Conservation (phyloP, 2,113 vertebrate species). For the Scatophagus argus region DNA sequence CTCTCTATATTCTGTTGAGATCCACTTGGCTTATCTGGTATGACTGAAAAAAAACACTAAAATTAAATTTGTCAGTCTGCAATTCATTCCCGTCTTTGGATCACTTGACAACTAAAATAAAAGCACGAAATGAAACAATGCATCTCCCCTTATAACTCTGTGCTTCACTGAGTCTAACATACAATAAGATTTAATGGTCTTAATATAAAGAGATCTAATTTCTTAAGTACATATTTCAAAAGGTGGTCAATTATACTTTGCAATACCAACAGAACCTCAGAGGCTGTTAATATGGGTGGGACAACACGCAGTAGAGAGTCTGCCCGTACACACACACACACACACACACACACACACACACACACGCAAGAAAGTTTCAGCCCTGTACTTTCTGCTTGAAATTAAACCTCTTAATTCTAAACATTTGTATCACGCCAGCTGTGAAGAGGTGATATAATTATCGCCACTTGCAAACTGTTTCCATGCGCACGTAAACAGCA, state of each 20-base stretch:
- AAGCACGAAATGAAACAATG: slow-evolving; percentile 42
- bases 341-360: not conserved
- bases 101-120: slow-evolving; percentile 31
- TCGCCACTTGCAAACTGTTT: slow-evolving; percentile 47
- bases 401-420: slow-evolving; percentile 22
- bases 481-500: slow-evolving; percentile 41
- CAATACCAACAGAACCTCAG: slow-evolving; percentile 7
- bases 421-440: slow-evolving; percentile 34
- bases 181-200: slow-evolving; percentile 21
- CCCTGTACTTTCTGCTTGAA: slow-evolving; percentile 24
- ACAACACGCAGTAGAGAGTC: slow-evolving; percentile 5
- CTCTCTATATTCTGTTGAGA: slow-evolving; percentile 41
- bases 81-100: slow-evolving; percentile 40
- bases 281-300: slow-evolving; percentile 1
- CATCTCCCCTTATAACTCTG: not conserved
- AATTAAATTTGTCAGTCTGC: slow-evolving; percentile 51
- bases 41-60: slow-evolving; percentile 33
- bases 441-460: slow-evolving; percentile 47
- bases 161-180: slow-evolving; percentile 8
- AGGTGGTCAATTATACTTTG: slow-evolving; percentile 12
- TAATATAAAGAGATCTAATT: slow-evolving; percentile 8
- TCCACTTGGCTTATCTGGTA: slow-evolving; percentile 14
- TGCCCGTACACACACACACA: not conserved
- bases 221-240: slow-evolving; percentile 17
- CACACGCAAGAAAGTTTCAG: slow-evolving; percentile 23